Base-by-base conservation (phyloP, 2,797 vertebrate species). In the Otus scops region DNA sequence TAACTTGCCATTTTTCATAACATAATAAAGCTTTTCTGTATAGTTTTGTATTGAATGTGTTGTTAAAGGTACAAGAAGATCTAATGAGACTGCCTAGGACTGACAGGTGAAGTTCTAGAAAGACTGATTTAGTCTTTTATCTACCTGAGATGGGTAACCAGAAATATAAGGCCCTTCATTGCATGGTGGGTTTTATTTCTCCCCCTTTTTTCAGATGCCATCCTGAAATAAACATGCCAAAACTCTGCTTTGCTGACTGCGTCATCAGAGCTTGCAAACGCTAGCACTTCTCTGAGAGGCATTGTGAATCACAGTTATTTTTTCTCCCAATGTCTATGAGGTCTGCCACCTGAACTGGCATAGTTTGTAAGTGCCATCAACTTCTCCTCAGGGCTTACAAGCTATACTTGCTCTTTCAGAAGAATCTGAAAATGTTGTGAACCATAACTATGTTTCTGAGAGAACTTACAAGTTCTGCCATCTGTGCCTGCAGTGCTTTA, bases 401-500 rank as follows among this genome's bases (percentile, higher is more conserved):
- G 96, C 92, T 93, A 92, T 94, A 93, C 95, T 95, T 92, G 93
- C 94, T 95, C 96, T 95, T 96, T 95, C 94, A 92, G 84, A 96
- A 94, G 94, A 92, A 79, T 95, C 88, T 54, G 84, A 97, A 96
- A 95, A 95, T 95, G 95, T 96, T 95, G 96, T 95, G 94, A 96
- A 94, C 94, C 96, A 93, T 93, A 89, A 93, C 95, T 97, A 92
- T 96, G 96, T 97, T 95, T 97, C 93, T 70, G 92, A 96, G 74
- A 95, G 96, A 96, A 96, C 94, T 95, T 96, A 97, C 96, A 97
- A 96, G 86, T 96, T 96, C 84, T 91, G 90, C 95, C 96, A 97
- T 96, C 96, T 97, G 96, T 96, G 94, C 96, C 96, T 95, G 94
- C 94, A 94, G 96, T 89, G 96, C 84, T 96, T 92, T 91, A 95